phyloP scores from a whole-genome alignment of 2,888 invertebrate species.

The Lithophane ornitopus region DNA sequence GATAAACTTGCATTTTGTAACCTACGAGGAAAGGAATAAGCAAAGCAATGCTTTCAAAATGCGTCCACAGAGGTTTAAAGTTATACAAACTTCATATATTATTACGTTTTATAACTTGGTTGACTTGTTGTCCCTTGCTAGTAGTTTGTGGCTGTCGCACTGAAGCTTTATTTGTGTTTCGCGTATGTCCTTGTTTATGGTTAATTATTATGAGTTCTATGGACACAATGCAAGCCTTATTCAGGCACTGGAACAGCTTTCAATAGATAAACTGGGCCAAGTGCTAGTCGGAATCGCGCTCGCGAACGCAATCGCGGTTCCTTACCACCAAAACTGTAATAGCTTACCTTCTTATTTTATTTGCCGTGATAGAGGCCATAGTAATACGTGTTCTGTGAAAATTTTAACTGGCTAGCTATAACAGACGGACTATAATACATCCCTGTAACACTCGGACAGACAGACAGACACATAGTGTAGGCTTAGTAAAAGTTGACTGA shows the following conservation, averaged over 20 bases:
- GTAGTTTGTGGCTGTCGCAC: constrained; percentile 24
- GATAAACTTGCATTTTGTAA: constrained; percentile 56
- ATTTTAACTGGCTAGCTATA: too few species aligned
- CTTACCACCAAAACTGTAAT: neutral
- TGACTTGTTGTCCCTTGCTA: constrained; percentile 21
- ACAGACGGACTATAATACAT: neutral
- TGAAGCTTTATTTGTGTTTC: constrained; percentile 20
- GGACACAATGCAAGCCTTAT: neutral
- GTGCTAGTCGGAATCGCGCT: neutral
- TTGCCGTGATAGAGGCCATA: too few species aligned
- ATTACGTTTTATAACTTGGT: constrained; percentile 39
- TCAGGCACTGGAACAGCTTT: neutral
- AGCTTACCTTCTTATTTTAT: neutral
- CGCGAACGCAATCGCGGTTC: too few species aligned
- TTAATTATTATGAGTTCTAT: neutral
- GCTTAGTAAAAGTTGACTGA: neutral
- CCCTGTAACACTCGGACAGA: neutral
- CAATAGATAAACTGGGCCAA: neutral
- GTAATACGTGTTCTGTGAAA: neutral
- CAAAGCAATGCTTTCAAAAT: constrained; percentile 29
- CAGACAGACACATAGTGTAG: neutral
- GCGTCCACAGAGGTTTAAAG: constrained; percentile 32
- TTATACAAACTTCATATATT: constrained; percentile 44
- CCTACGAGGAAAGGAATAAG: constrained; percentile 9
- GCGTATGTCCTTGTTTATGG: neutral